phyloP scores from a whole-genome alignment of 2,113 vertebrate species.

The Gallinago paraguaiae region DNA sequence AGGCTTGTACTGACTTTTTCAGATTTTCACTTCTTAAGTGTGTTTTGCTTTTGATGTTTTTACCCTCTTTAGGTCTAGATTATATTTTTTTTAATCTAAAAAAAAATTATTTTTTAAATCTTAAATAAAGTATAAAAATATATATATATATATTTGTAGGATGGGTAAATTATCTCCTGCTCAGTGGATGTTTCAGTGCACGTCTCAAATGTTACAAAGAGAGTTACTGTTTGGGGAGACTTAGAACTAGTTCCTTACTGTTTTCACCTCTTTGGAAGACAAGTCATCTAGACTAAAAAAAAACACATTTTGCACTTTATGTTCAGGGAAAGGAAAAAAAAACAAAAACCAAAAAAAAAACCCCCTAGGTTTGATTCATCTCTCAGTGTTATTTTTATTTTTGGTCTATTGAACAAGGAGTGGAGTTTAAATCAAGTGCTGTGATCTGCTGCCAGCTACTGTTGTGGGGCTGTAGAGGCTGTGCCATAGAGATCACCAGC shows the following conservation, averaged over 20 bases:
- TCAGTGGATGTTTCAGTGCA: neutral
- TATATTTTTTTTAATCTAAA: neutral
- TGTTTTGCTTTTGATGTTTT: neutral
- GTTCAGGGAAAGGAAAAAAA: neutral
- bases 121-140: no score
- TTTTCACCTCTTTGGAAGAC: neutral
- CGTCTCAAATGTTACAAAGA: neutral
- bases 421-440: slow-evolving; percentile 40
- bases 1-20: neutral
- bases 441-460: slow-evolving; percentile 32
- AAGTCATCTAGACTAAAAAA: neutral
- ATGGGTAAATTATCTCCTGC: neutral
- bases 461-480: neutral
- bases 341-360: no score
- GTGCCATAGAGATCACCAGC: neutral
- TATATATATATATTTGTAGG: neutral
- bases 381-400: slow-evolving; percentile 25
- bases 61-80: neutral
- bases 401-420: slow-evolving; percentile 30
- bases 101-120: neutral
- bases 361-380: neutral
- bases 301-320: slow-evolving; percentile 1
- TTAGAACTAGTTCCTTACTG: neutral
- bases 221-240: neutral
- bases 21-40: neutral